These are phyloP conservation scores for Atethmia centrago DNA, from an alignment of 2,888 invertebrate species.

Conservation along the genomic window DNA sequence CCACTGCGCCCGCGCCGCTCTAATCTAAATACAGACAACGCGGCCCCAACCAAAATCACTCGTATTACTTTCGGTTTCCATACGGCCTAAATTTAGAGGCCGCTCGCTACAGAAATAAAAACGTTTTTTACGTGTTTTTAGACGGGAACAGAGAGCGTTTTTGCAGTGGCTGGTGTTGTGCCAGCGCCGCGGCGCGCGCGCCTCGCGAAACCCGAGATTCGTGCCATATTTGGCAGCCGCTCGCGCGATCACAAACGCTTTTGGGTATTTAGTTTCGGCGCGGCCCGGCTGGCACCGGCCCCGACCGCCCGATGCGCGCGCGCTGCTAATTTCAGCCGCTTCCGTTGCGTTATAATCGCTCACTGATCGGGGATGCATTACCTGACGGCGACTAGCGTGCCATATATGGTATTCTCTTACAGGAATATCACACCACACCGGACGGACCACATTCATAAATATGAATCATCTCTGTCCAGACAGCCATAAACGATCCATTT, in stretches of 20 bases:
- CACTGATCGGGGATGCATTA: constrained; percentile 74
- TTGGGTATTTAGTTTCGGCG: constrained; percentile 88
- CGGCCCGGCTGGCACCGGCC: constrained; percentile 71
- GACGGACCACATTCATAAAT: constrained; percentile 7
- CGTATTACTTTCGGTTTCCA: constrained; percentile 89
- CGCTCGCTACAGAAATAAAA: constrained; percentile 89
- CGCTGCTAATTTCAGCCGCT: constrained; percentile 78
- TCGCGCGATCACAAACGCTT: constrained; percentile 81
- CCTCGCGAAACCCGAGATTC: constrained; percentile 89
- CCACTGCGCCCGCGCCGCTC: constrained; percentile 77
- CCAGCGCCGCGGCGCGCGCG: constrained; percentile 77
- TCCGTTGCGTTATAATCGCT: constrained; percentile 73
- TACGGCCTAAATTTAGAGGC: constrained; percentile 90
- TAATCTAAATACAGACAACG: constrained; percentile 90
- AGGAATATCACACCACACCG: constrained; percentile 48
- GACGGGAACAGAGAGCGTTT: constrained; percentile 86
- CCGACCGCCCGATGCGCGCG: constrained; percentile 72
- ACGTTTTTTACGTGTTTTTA: constrained; percentile 89
- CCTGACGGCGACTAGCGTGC: constrained; percentile 69
- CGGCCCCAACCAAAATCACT: constrained; percentile 88
- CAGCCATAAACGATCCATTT: constrained; percentile 8
- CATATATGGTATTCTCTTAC: constrained; percentile 73
- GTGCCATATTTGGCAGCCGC: constrained; percentile 89
- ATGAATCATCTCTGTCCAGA: constrained; percentile 43
- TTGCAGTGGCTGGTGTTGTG: constrained; percentile 82